A percentile compares a stretch with the other conserved stretches of the same genome.
These are phyloP conservation scores for Stictonetta naevosa DNA, from an alignment of 2,113 vertebrate species.

Conservation along the genomic window DNA sequence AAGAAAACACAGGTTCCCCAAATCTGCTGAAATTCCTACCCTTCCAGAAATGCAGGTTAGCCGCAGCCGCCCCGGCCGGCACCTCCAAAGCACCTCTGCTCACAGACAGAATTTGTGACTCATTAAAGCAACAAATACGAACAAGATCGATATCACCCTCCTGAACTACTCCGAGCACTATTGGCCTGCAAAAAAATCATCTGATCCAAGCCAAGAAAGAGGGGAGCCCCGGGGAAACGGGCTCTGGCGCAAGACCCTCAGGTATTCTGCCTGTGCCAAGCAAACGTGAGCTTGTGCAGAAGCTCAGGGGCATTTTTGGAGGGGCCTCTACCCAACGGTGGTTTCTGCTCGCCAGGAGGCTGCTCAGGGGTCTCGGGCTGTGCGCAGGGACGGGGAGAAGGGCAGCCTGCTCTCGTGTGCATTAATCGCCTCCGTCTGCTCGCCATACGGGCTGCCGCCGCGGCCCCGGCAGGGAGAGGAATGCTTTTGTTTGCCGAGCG, in stretches of 20 bases:
- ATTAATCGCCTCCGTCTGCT: constrained; percentile 46
- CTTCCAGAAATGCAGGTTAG: constrained; percentile 54
- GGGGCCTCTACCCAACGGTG: neutral
- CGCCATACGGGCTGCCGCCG: constrained; percentile 22
- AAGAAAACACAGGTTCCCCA: constrained; percentile 21
- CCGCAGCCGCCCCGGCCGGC: neutral
- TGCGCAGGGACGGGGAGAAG: neutral
- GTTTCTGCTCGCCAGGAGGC: neutral
- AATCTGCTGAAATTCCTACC: constrained; percentile 42
- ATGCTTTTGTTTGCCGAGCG: constrained; percentile 42
- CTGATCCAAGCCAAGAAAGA: neutral
- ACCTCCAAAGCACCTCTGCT: constrained; percentile 47
- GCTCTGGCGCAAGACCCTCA: constrained; percentile 18
- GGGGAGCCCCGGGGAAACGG: neutral
- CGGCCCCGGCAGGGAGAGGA: neutral
- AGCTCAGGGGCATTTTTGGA: neutral
- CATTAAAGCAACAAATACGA: constrained; percentile 64
- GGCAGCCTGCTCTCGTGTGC: neutral
- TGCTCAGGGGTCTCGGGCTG: neutral
- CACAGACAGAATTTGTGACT: constrained; percentile 57
- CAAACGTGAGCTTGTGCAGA: rapidly evolving
- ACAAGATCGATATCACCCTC: constrained; percentile 23
- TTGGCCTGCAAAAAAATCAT: neutral
- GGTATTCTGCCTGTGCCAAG: neutral
- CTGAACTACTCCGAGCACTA: constrained; percentile 1